phyloP scores from a whole-genome alignment of 2,888 invertebrate genomes.

The Drosophila paracracens region DNA sequence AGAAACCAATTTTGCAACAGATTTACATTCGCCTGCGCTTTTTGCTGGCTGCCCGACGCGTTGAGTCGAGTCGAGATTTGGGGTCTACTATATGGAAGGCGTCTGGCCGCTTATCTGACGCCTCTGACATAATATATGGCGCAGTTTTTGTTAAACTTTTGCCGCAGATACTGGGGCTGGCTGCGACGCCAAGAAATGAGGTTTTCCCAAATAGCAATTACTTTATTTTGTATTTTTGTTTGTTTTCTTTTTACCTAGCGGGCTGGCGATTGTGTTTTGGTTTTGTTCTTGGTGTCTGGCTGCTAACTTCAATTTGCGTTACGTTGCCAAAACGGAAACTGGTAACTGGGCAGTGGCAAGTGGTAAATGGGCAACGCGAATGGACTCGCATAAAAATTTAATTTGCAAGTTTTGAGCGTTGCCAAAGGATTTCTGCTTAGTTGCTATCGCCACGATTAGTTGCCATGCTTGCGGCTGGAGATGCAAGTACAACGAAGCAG shows the following conservation, averaged over 20 bases:
- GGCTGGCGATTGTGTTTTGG: conserved; percentile 40
- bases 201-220: conserved; percentile 59
- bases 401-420: conserved; percentile 41
- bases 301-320: conserved; percentile 36
- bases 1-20: conserved; percentile 74
- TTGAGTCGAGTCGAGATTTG: conserved; percentile 24
- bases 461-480: conserved; percentile 21
- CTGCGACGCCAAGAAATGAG: conserved; percentile 46
- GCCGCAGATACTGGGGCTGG: conserved; percentile 52
- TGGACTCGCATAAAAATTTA: conserved; percentile 34
- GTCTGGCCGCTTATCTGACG: conserved; percentile 76
- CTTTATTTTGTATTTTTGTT: conserved; percentile 23
- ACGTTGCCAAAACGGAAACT: conserved; percentile 35
- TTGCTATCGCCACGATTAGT: conserved; percentile 37
- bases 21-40: conserved; percentile 68
- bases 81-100: conserved; percentile 25
- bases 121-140: conserved; percentile 79
- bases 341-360: conserved; percentile 27
- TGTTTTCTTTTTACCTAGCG: conserved; percentile 35
- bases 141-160: conserved; percentile 70
- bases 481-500: neutral
- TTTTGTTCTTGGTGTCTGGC: conserved; percentile 23
- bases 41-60: conserved; percentile 23
- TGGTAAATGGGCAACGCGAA: conserved; percentile 24
- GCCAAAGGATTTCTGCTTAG: conserved; percentile 47